Base-by-base conservation (phyloP, 2,888 invertebrate genomes). In the Eristalis intricaria region DNA sequence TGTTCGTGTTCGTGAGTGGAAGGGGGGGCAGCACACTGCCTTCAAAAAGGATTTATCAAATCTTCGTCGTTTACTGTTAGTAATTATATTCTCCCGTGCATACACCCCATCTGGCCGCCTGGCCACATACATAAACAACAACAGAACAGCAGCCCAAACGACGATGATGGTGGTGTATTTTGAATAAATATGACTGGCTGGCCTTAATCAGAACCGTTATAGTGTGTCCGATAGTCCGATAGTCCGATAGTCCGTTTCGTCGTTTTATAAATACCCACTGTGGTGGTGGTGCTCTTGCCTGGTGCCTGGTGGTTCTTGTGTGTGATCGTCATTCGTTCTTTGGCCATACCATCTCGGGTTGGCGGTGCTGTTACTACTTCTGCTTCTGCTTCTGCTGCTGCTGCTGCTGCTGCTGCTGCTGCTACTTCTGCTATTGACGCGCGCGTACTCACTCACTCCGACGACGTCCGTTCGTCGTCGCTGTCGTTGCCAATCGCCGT, bases 151-250 rank as follows among this genome's bases (percentile, higher is more conserved):
- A 22, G 43, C 29, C 32, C 66, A 79, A 70, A 66, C 75, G 66
- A 79, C 26, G 26, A 68, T 76, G 79, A 76, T 85, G 81, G 71
- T 85, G 81, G 71, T 85, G 90, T 91, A 90, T 91, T 91, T 91
- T 91, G 91, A 91, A 91, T 91, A 91, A 90, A 90, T 90, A 89
- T 81, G 80, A 85, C 83, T 85, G 82, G 82, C 74, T 92, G 92
- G 92, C 92, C 92, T 92, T 92, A 92, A 92, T 92, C 91, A 90
- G 92, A 92, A 92, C 92, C 92, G 92, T 92, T 92, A 92, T 92
- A 84, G 87, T 87, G 50, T 50, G 87, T 87, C 87, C 87, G 84
- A 88, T 81, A 77, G 80, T 84, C 88, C 58, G 58, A 32, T 32
- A 32, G 32, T 32, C 32, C 38, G 38, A 26, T 60, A 50, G 50